A percentile compares a stretch with the other conserved stretches of the same genome.
Evolutionary conservation across 2,888 invertebrate genomes (phyloP).

Genomic region (Agonum fuliginosum): DNA sequence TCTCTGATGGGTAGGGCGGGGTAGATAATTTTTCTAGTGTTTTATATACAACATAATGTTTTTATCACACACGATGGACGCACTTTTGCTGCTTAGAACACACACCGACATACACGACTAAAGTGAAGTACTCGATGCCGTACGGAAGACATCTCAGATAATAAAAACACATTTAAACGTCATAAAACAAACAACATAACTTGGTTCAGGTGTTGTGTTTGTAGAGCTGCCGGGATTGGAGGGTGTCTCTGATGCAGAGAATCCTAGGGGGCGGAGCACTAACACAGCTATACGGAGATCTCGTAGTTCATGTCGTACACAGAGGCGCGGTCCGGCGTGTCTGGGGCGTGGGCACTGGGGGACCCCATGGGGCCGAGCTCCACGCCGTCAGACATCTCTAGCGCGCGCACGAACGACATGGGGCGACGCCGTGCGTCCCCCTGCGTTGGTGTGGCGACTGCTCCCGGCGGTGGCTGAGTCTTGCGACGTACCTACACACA

Average conservation of each 20-base stretch:
- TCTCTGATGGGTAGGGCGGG: too few species aligned
- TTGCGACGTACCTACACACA: slow-evolving; percentile 75
- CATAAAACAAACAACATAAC: slow-evolving; percentile 58
- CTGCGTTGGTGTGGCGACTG: slow-evolving; percentile 69
- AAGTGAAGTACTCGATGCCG: slow-evolving; percentile 56
- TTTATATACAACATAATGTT: too few species aligned
- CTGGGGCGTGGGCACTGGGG: slow-evolving; percentile 69
- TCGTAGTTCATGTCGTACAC: slow-evolving; percentile 97
- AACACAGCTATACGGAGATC: slow-evolving; percentile 88
- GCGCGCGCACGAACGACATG: slow-evolving; percentile 91
- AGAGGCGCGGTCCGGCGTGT: slow-evolving; percentile 89
- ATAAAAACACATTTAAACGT: slow-evolving; percentile 52
- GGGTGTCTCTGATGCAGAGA: slow-evolving; percentile 70
- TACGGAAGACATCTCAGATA: slow-evolving; percentile 57
- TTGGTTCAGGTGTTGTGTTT: slow-evolving; percentile 11
- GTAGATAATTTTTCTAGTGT: too few species aligned
- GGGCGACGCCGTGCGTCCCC: slow-evolving; percentile 79
- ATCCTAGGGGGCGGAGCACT: slow-evolving; percentile 67
- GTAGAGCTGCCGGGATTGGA: neutral
- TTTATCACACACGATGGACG: too few species aligned
- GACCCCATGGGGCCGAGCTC: slow-evolving; percentile 79
- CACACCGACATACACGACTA: slow-evolving; percentile 32
- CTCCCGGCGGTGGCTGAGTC: slow-evolving; percentile 60
- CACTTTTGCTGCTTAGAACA: neutral
- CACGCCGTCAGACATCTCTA: slow-evolving; percentile 92